Evolutionary conservation across 2,797 vertebrate species (phyloP).

Genomic region (Tenualosa thibaudeaui): DNA sequence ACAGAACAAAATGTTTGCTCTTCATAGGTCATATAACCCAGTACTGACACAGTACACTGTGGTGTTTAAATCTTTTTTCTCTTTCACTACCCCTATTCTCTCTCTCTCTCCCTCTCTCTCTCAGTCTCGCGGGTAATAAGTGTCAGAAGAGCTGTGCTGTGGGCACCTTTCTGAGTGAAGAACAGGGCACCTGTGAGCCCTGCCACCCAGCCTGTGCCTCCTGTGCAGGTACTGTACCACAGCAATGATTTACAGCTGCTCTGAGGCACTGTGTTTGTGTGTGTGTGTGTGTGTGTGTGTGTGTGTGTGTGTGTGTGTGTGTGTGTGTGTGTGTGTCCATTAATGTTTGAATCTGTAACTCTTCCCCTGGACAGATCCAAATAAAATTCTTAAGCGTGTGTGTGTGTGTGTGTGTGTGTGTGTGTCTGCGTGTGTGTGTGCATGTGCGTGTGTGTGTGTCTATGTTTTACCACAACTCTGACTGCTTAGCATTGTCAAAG

Average conservation of each 20-base stretch:
- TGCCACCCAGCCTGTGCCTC: conserved; percentile 88
- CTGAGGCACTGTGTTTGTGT: too few species aligned
- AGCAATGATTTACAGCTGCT: neutral
- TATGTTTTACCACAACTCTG: neutral
- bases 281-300: too few species aligned
- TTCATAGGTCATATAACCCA: neutral
- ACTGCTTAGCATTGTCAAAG: neutral
- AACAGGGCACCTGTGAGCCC: conserved; percentile 78
- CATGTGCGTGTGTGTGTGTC: neutral
- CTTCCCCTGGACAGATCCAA: too few species aligned
- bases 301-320: too few species aligned
- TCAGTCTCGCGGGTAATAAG: conserved; percentile 85
- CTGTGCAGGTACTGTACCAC: conserved; percentile 83
- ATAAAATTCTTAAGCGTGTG: too few species aligned
- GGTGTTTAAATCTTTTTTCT: neutral
- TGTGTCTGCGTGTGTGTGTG: neutral
- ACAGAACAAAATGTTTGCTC: too few species aligned
- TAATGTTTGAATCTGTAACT: too few species aligned
- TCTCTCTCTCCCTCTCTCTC: conserved; percentile 19
- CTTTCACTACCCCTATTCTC: neutral
- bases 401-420: too few species aligned
- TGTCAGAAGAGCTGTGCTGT: conserved; percentile 82
- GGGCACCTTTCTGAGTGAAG: conserved; percentile 79
- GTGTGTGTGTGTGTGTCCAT: too few species aligned
- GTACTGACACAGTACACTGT: neutral